Evolutionary conservation across 2,113 vertebrate species (phyloP), one percentile per base, ranked within the genome.

Genomic region (Callionymus lyra): DNA sequence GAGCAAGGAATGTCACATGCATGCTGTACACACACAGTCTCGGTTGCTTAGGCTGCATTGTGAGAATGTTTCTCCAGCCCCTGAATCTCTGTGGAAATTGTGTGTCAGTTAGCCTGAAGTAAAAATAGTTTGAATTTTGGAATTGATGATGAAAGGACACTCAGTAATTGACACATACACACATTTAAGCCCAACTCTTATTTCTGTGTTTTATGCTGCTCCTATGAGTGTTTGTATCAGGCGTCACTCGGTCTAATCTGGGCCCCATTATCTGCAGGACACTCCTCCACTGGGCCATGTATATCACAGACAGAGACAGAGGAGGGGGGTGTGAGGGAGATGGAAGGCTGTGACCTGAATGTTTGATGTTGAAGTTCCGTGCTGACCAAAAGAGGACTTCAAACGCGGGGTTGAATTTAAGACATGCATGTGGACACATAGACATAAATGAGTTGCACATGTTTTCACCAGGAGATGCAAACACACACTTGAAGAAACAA

Each of bases 361-460:
- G 47, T 68, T 62, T 71, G 52, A 68, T 70, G 59, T 66, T 53
- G 47, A 65, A 63, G 53, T 71, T 75, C 50, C 40, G 40, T 55
- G 56, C 21, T 21, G 19, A 63, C 46, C 47, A 34, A 55, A 18
- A 41, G 8, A 46, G 53, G 50, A 68, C 54, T 72, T 75, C 68
- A 75, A 79, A 76, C 58, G 44, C 47, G 54, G 44, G 18, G 42
- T 44, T 60, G 43, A 73, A 64, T 56, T 43, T 59, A 55, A 68
- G 59, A 34, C 41, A 44, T 27, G 49, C 33, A 57, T 36, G 45
- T 36, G 18, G 32, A 44, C 21, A 43, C 19, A 19, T 27, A 27
- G 21, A 27, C 21, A 27, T 27, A 8, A 4, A 27, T 27, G 21
- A n/a, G n/a, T n/a, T n/a, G n/a, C n/a, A n/a, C n/a, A n/a, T n/a